Conservation (phyloP, 2,797 vertebrate species). For the Pangasius macronema region DNA sequence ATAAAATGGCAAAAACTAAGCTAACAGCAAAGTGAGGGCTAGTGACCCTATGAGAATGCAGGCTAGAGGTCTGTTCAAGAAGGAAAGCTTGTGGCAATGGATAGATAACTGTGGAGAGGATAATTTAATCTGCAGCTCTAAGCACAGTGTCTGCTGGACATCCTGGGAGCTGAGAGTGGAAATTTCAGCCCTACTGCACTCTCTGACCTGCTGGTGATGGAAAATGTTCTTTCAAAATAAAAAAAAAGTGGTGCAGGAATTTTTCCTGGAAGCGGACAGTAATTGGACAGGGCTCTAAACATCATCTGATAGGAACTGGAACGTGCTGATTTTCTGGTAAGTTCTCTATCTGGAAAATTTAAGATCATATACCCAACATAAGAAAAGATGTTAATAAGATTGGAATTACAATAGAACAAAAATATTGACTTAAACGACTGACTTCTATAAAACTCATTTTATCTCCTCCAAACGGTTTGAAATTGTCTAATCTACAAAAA, state of each 20-base stretch:
- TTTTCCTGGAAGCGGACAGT: conserved; percentile 4
- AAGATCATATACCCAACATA: not conserved
- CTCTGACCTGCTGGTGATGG: conserved; percentile 7
- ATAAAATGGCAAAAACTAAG: not conserved
- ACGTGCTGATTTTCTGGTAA: too few relatives aligned
- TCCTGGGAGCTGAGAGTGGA: conserved; percentile 11
- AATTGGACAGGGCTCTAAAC: not conserved
- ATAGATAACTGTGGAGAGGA: conserved; percentile 17
- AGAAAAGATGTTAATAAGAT: not conserved
- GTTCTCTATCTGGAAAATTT: not conserved
- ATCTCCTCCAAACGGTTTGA: too few relatives aligned
- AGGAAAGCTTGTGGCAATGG: conserved; percentile 8
- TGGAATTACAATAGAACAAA: too few relatives aligned
- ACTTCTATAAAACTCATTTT: too few relatives aligned
- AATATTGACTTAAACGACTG: too few relatives aligned
- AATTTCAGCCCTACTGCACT: conserved; percentile 12
- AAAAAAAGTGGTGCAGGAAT: not conserved
- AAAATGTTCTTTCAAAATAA: not conserved
- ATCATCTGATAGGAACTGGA: not conserved
- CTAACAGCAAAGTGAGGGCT: not conserved
- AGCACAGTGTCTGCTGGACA: conserved; percentile 12
- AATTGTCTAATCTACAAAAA: not conserved
- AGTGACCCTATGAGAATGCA: not conserved
- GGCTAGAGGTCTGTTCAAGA: not conserved
- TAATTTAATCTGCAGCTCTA: conserved; percentile 29